Evolutionary conservation across 2,888 invertebrate genomes (phyloP).

Genomic region (Cheilosia impressa): DNA sequence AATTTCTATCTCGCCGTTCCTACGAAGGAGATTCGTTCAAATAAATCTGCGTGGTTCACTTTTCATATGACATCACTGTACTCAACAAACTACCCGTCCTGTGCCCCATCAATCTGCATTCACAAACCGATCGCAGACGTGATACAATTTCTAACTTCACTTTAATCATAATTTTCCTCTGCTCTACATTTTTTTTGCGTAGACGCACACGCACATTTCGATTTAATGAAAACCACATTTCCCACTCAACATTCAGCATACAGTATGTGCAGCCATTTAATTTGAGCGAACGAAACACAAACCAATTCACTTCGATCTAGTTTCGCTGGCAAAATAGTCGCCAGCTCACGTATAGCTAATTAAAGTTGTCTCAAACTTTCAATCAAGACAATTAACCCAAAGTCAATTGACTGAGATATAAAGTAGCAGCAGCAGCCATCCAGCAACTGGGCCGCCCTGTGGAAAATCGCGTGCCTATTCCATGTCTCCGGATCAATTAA

Average conservation of each 20-base stretch:
- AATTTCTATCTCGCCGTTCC: too few species aligned
- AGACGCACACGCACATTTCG: constrained; percentile 37
- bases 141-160: constrained; percentile 7
- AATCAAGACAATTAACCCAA: constrained; percentile 72
- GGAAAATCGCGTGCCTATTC: constrained; percentile 50
- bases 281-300: constrained; percentile 46
- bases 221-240: constrained; percentile 57
- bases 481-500: constrained; percentile 63
- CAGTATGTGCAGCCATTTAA: constrained; percentile 25
- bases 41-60: too few species aligned
- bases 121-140: background rate
- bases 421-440: too few species aligned
- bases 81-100: background rate
- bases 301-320: constrained; percentile 69
- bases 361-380: constrained; percentile 66
- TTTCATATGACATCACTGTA: too few species aligned
- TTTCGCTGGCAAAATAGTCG: constrained; percentile 51
- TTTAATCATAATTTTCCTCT: constrained; percentile 19
- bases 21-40: too few species aligned
- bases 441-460: constrained; percentile 14
- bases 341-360: constrained; percentile 64
- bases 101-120: constrained; percentile 1
- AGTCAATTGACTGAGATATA: constrained; percentile 69
- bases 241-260: background rate
- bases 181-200: constrained; percentile 52